Percentiles rank a stretch among this genome's conserved stretches.
These are phyloP conservation scores for Globodera rostochiensis DNA, from an alignment of 1,140 invertebrate species.

Conservation along the genomic window DNA sequence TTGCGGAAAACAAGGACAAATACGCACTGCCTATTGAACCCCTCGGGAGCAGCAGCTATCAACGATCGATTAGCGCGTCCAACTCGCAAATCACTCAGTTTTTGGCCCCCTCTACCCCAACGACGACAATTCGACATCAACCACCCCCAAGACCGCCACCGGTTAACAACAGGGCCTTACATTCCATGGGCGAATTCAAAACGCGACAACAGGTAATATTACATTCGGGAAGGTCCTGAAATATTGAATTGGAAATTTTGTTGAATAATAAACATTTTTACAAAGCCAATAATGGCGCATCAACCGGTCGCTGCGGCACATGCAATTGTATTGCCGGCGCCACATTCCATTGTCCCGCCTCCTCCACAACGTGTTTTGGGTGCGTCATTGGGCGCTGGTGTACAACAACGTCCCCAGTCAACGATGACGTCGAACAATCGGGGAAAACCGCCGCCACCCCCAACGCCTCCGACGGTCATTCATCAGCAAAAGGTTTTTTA, in stretches of 20 bases:
- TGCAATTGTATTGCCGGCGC: not conserved
- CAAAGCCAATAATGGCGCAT: not conserved
- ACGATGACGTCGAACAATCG: constrained; percentile 5
- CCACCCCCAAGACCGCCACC: constrained; percentile 19
- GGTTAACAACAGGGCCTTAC: not conserved
- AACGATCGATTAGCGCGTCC: not conserved
- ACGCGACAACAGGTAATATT: not conserved
- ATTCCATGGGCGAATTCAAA: not conserved
- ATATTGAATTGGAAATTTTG: not conserved
- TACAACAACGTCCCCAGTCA: constrained; percentile 1
- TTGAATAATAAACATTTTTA: not conserved
- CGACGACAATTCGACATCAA: not conserved
- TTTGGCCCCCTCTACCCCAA: too few species aligned
- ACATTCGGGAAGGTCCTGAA: not conserved
- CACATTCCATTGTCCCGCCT: not conserved
- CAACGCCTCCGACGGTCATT: constrained; percentile 11
- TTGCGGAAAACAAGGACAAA: constrained; percentile 3
- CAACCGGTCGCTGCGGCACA: not conserved
- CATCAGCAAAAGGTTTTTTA: not conserved
- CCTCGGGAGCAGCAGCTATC: not conserved
- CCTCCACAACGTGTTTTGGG: constrained; percentile 25
- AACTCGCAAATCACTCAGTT: not conserved
- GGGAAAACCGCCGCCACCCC: constrained; percentile 25
- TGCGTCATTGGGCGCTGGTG: constrained; percentile 17
- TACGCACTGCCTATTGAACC: not conserved